Evolutionary conservation across 2,888 invertebrate species (phyloP), one percentile per base, ranked within the genome.

Genomic region (Drosophila planitibia): DNA sequence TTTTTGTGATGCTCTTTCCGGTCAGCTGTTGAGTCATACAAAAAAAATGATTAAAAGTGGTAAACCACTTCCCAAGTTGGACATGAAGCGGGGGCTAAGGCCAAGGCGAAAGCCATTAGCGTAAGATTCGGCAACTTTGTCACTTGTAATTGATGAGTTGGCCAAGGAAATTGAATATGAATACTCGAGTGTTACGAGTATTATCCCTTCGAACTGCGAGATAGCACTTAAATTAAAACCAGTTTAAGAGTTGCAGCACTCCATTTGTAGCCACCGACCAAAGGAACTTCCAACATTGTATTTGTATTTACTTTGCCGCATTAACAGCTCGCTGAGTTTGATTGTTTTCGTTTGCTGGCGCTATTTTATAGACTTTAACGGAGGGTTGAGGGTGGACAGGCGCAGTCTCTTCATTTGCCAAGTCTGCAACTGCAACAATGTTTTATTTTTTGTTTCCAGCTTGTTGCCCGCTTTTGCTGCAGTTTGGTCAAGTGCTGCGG

Each of bases 401-500:
- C 41, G 12, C 6, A 16, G 6, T 16, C 77, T 65, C 75, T 76
- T 76, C 76, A 76, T 76, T 62, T 72, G 71, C 39, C 71, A 72
- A 63, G 63, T 58, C 62, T 60, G 57, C 44, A 61, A 25, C 44
- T 61, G 76, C 72, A 80, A 61, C 74, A 58, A 25, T 47, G 47
- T 47, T 47, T 47, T 25, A 4, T 25, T 25, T 41, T 54, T 57
- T 30, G 53, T 54, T 64, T 44, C 28, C 33, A 35, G 22, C 16
- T 59, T 44, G 67, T 54, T 70, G 52, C 49, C 49, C 44, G 37
- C 64, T 53, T 70, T 59, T 68, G 68, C 63, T 60, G 70, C 67
- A 69, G 60, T 61, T 65, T 70, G 79, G 79, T 79, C 79, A 85
- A 88, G 86, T 84, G 83, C 72, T 80, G 78, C 80, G 80, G 80